Percentiles rank a stretch among this genome's conserved stretches.
phyloP scores from a whole-genome alignment of 2,113 vertebrate genomes.

The Morone saxatilis region DNA sequence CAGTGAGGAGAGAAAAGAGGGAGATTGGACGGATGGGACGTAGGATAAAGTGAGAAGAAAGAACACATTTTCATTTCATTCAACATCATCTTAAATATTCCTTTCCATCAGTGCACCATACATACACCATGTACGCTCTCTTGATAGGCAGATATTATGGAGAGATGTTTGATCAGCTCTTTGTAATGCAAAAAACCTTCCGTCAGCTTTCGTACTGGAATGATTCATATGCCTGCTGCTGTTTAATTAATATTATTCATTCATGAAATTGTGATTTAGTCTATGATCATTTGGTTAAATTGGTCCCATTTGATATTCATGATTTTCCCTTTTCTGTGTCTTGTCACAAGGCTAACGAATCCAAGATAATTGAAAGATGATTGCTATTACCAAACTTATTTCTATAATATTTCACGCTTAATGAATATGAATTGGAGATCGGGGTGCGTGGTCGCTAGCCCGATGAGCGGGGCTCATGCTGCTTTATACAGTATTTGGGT shows the following conservation, averaged over 20 bases:
- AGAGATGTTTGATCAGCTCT: constrained; percentile 70
- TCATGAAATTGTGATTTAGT: constrained; percentile 85
- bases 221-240: constrained; percentile 76
- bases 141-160: constrained; percentile 45
- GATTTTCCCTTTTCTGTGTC: constrained; percentile 79
- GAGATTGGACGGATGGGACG: constrained; percentile 1
- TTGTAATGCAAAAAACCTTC: constrained; percentile 61
- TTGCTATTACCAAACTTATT: constrained; percentile 82
- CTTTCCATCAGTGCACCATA: constrained; percentile 22
- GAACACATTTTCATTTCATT: constrained; percentile 32
- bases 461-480: constrained; percentile 29
- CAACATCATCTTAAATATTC: constrained; percentile 39
- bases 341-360: constrained; percentile 80
- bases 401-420: constrained; percentile 81
- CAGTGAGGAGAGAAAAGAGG: constrained; percentile 1
- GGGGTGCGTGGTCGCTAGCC: constrained; percentile 49
- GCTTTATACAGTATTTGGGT: constrained; percentile 49
- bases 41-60: constrained; percentile 22
- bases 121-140: constrained; percentile 11
- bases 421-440: constrained; percentile 81
- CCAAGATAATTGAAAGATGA: constrained; percentile 85
- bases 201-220: constrained; percentile 54
- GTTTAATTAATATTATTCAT: constrained; percentile 85
- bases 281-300: constrained; percentile 83
- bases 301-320: constrained; percentile 84